Percentiles rank a stretch among this genome's conserved stretches.
These are phyloP conservation scores for Euleptes europaea DNA, from an alignment of 2,113 vertebrate genomes.

Conservation along the genomic window DNA sequence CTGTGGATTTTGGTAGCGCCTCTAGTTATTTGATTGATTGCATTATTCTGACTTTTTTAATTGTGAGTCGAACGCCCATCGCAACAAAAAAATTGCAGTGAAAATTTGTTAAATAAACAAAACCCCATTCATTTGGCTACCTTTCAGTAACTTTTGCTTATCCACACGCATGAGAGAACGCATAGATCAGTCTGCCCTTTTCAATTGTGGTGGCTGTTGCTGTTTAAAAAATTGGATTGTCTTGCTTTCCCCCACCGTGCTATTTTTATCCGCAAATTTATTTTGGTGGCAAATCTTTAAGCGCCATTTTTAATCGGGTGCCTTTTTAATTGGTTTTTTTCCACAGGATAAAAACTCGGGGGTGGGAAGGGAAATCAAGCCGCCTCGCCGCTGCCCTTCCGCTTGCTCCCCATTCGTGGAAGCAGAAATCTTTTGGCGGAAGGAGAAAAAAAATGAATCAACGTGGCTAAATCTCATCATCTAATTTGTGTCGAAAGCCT, in stretches of 20 bases:
- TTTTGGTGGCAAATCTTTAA: neutral
- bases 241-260: neutral
- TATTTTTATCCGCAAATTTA: neutral
- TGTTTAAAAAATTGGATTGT: neutral
- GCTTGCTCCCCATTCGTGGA: neutral
- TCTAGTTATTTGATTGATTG: too few relatives aligned
- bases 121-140: too few relatives aligned
- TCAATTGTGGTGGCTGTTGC: neutral
- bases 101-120: neutral
- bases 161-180: neutral
- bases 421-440: neutral
- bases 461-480: neutral
- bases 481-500: neutral
- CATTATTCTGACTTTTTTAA: too few relatives aligned
- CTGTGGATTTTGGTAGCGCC: too few relatives aligned
- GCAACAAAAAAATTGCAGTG: too few relatives aligned
- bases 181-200: neutral
- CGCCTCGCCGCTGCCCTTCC: neutral
- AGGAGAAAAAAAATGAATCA: neutral
- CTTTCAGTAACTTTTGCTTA: neutral
- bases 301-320: neutral
- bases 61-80: too few relatives aligned
- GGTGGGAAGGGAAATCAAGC: neutral
- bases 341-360: neutral
- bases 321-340: neutral